These are phyloP conservation scores for Diplolepis rosae DNA, from an alignment of 2,888 invertebrate genomes.

Conservation along the genomic window DNA sequence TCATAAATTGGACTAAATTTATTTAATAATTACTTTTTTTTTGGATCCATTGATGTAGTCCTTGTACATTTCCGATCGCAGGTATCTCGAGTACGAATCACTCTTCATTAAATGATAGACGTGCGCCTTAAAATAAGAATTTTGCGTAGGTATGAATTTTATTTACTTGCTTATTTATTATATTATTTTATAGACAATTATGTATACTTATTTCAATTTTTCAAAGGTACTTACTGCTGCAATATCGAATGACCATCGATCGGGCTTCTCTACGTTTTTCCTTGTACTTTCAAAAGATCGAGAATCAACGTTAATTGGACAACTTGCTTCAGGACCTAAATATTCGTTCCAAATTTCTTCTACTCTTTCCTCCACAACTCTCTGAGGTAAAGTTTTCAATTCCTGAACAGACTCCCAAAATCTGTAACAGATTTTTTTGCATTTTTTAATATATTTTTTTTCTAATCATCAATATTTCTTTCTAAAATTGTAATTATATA, in stretches of 20 bases:
- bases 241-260: conserved; percentile 96
- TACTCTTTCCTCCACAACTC: conserved; percentile 87
- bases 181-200: neutral
- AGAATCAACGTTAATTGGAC: conserved; percentile 98
- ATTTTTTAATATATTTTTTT: neutral
- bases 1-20: conserved; percentile 38
- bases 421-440: conserved; percentile 73
- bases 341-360: conserved; percentile 95
- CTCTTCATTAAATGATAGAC: conserved; percentile 99
- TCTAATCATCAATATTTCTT: too few species aligned
- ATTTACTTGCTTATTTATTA: conserved; percentile 25
- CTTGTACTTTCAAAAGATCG: conserved; percentile 89
- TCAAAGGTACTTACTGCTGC: conserved; percentile 85
- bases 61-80: conserved; percentile 99
- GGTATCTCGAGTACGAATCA: conserved; percentile 97
- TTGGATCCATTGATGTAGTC: conserved; percentile 96
- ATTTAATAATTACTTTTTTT: conserved; percentile 86
- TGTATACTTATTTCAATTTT: neutral
- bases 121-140: conserved; percentile 84
- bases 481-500: conserved; percentile 41
- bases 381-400: conserved; percentile 90
- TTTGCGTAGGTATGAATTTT: neutral
- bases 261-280: conserved; percentile 86
- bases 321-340: conserved; percentile 93
- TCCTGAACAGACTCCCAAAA: conserved; percentile 98